Conservation (phyloP, 2,797 vertebrate species). For the Ambastaia sidthimunki region DNA sequence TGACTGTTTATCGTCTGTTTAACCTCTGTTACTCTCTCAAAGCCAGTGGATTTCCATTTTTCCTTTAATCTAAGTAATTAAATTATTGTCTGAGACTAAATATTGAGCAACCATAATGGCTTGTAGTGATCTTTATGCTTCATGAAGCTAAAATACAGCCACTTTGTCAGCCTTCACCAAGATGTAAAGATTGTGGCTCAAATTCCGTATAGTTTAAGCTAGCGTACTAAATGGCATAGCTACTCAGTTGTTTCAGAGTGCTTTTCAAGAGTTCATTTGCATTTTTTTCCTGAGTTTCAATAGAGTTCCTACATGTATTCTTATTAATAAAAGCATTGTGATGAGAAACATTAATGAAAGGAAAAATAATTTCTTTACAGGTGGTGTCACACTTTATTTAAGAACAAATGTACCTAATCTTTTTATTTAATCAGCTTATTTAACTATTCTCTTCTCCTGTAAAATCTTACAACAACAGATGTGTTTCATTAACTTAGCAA, state of each 20-base stretch:
- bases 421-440: not conserved
- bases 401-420: constrained; percentile 19
- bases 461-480: not conserved
- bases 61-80: constrained; percentile 28
- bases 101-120: constrained; percentile 17
- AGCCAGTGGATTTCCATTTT: constrained; percentile 31
- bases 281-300: not conserved
- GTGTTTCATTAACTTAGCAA: constrained; percentile 4
- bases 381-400: constrained; percentile 30
- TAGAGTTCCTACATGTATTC: constrained; percentile 43
- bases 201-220: constrained; percentile 27
- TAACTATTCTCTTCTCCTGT: not conserved
- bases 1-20: constrained; percentile 12
- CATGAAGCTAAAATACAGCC: constrained; percentile 7
- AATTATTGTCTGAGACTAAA: constrained; percentile 31
- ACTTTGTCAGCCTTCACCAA: constrained; percentile 18
- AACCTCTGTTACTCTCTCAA: constrained; percentile 18
- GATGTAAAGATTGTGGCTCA: constrained; percentile 11
- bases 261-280: constrained; percentile 30
- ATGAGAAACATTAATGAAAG: constrained; percentile 40
- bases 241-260: constrained; percentile 18
- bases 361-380: constrained; percentile 39
- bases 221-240: constrained; percentile 1
- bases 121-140: constrained; percentile 7
- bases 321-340: constrained; percentile 60